Base-by-base conservation (phyloP, 2,113 vertebrate species). In the Saccopteryx leptura region DNA sequence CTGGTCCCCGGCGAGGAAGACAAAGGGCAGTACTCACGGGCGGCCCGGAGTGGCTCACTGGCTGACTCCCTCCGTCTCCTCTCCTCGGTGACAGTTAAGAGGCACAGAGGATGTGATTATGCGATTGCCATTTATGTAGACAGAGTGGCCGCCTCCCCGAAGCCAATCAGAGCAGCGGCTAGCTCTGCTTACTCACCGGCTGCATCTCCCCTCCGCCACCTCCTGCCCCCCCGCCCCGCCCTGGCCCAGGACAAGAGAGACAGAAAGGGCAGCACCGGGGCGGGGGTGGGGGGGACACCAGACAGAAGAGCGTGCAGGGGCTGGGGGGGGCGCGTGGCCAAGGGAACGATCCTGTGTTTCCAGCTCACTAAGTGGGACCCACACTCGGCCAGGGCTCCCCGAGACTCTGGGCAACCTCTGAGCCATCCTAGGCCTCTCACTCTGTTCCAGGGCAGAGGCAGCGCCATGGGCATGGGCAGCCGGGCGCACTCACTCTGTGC, bases 161-260 rank as follows among this genome's bases (percentile, higher is more conserved):
- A 98, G 98, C 99, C 99, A 99, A 99, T 99, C 98, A 98, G 97
- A 97, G 92, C 50, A 18, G 60, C 4, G 15, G 86, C 90, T 63
- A 1, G 79, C 95, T 98, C 95, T 92, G 98, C 98, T 75, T 79
- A 82, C 94, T 90, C 90, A 97, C 97, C 81, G 86, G 95, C 97
- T 97, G 97, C 98, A 94, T 97, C 97, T 92, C 46, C 92, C 93
- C 54, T 48, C 60, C 74, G 21, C 17, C 6, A 31, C 69, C 88
- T 89, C 63, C 94, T 56, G 56, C 48, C 75, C 72, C 48, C 23
- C 76, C 33, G 66, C 68, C 46, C n/a, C 80, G 79, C 54, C 66
- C 26, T 39, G 39, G 39, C 19, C 15, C 28, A 17, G 88, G 88
- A 23, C 46, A 4, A 8, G 24, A 50, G 88, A 65, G 82, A 90